These are phyloP conservation scores for Phoebastria nigripes DNA, from an alignment of 2,797 vertebrate genomes.

Conservation along the genomic window DNA sequence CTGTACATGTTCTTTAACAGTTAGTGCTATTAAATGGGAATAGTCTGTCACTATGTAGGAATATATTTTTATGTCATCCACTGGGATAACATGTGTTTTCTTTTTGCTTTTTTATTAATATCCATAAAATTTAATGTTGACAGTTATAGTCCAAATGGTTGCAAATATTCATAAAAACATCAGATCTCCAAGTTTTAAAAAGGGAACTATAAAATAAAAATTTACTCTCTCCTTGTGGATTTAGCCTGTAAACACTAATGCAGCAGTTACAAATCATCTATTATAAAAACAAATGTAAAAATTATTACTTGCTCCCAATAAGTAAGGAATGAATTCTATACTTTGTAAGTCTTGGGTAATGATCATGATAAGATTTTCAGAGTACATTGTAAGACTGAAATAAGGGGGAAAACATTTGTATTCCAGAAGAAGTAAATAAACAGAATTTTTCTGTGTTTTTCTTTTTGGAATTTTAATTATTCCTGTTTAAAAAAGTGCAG, in stretches of 20 bases:
- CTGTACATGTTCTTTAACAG: background rate
- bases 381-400: background rate
- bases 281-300: background rate
- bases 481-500: accelerated
- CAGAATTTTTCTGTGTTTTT: accelerated
- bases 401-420: accelerated
- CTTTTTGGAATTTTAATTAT: background rate
- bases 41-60: background rate
- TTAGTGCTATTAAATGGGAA: background rate
- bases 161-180: background rate
- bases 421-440: background rate
- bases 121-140: background rate
- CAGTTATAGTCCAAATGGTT: background rate
- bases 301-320: background rate
- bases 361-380: background rate
- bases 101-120: background rate
- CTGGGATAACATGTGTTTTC: background rate
- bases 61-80: background rate
- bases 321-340: background rate
- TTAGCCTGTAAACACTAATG: background rate
- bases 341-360: background rate
- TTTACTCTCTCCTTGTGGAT: background rate
- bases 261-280: background rate
- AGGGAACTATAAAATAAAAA: background rate
- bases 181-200: background rate